A percentile compares a stretch with the other conserved stretches of the same genome.
phyloP scores from a whole-genome alignment of 2,888 invertebrate species.

The Parnassius apollo region DNA sequence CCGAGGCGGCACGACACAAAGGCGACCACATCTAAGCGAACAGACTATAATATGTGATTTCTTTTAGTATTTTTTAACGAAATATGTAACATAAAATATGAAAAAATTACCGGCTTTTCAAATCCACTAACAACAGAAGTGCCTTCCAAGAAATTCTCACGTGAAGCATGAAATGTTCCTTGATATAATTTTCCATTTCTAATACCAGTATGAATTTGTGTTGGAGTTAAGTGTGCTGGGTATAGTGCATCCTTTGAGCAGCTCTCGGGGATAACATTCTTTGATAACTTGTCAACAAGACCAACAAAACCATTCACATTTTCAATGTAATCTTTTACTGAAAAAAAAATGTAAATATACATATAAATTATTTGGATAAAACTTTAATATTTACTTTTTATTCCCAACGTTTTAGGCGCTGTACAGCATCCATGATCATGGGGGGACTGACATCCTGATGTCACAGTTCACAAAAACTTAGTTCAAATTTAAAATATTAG shows the following conservation, averaged over 20 bases:
- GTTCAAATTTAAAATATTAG: no score
- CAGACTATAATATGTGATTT: no score
- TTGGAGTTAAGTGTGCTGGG: slow-evolving; percentile 91
- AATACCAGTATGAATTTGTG: slow-evolving; percentile 89
- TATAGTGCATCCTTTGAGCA: slow-evolving; percentile 85
- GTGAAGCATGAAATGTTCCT: slow-evolving; percentile 91
- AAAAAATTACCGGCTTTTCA: slow-evolving; percentile 86
- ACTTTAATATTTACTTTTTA: no score
- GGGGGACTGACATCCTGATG: no score
- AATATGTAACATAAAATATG: slow-evolving; percentile 74
- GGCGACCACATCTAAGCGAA: no score
- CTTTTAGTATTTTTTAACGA: slow-evolving; percentile 67
- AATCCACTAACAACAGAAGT: slow-evolving; percentile 89
- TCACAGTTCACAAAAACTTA: no score
- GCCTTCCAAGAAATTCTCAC: slow-evolving; percentile 97
- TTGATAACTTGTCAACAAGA: slow-evolving; percentile 91
- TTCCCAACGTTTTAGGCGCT: no score
- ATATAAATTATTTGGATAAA: no score
- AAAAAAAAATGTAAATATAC: slow-evolving; percentile 28
- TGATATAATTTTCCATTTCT: slow-evolving; percentile 88
- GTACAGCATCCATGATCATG: no score
- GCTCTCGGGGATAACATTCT: slow-evolving; percentile 83
- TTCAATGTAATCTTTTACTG: slow-evolving; percentile 89
- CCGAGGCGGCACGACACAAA: no score
- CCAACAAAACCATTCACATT: slow-evolving; percentile 84